A percentile compares a stretch with the other conserved stretches of the same genome.
Conservation (phyloP, 2,888 invertebrate species). For the Melanargia galathea region DNA sequence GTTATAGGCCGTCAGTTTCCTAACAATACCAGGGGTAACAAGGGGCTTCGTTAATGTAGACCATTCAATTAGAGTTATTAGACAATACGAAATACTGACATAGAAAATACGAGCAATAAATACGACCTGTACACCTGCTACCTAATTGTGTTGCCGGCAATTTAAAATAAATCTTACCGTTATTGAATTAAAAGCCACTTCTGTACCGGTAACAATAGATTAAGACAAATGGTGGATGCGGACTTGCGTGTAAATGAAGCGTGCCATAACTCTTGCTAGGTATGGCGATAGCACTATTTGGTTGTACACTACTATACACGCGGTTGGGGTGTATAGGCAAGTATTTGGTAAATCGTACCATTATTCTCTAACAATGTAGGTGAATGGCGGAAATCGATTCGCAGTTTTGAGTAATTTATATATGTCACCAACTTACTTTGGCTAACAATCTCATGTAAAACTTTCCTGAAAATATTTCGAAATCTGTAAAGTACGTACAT, state of each 20-base stretch:
- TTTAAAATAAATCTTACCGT: constrained; percentile 34
- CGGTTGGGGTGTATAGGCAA: background rate
- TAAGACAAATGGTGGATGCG: constrained; percentile 22
- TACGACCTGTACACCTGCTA: constrained; percentile 43
- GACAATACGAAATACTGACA: constrained; percentile 38
- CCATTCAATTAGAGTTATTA: constrained; percentile 25
- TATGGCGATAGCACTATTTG: constrained; percentile 27
- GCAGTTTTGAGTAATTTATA: constrained; percentile 7
- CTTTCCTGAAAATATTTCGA: background rate
- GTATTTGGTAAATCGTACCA: constrained; percentile 30
- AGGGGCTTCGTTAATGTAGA: constrained; percentile 7
- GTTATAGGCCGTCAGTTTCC: background rate
- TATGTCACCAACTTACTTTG: background rate
- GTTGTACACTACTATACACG: too few species aligned
- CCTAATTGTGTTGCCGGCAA: constrained; percentile 37
- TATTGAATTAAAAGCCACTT: constrained; percentile 31
- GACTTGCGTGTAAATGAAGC: constrained; percentile 23
- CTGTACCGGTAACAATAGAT: constrained; percentile 24
- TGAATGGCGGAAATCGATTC: constrained; percentile 5
- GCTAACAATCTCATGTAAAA: background rate
- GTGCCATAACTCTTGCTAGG: constrained; percentile 23
- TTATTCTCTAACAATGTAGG: constrained; percentile 25
- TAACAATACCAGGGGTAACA: background rate
- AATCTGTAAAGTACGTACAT: background rate
- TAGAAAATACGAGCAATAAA: constrained; percentile 47